Conservation (phyloP, 1,140 invertebrate species). For the Drosophila kepulauana region DNA sequence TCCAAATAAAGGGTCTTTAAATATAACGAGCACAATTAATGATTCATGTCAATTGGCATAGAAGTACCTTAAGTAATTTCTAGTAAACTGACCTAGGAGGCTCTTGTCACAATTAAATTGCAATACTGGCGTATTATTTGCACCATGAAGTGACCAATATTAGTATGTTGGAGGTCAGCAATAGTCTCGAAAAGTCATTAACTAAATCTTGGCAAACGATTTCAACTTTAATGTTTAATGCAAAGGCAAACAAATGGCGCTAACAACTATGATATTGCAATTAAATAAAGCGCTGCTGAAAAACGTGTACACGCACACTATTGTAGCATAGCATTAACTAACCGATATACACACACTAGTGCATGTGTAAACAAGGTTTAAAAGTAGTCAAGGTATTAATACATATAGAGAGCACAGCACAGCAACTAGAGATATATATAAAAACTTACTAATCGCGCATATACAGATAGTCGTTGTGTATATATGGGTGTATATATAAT, state of each 20-base stretch:
- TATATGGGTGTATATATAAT: neutral
- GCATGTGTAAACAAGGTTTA: conserved; percentile 51
- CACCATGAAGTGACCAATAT: conserved; percentile 23
- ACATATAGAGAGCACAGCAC: conserved; percentile 19
- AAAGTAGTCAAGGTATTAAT: conserved; percentile 40
- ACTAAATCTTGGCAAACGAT: conserved; percentile 33
- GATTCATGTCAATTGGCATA: too few species aligned
- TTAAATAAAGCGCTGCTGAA: conserved; percentile 52
- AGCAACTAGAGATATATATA: conserved; percentile 10
- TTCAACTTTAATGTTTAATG: conserved; percentile 39
- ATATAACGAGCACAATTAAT: too few species aligned
- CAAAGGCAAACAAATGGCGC: conserved; percentile 51
- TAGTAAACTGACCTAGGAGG: conserved; percentile 15
- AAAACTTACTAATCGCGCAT: conserved; percentile 22
- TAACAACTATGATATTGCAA: conserved; percentile 45
- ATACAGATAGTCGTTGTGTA: neutral
- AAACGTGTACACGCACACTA: conserved; percentile 12
- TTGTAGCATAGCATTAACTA: conserved; percentile 4
- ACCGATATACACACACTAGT: conserved; percentile 1
- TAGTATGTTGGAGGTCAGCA: conserved; percentile 21
- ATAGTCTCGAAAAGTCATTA: conserved; percentile 34
- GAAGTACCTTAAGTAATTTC: neutral
- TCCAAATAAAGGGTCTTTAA: neutral
- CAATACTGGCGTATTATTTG: conserved; percentile 2
- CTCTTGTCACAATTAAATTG: neutral